Evolutionary conservation across 2,888 invertebrate species (phyloP).

Genomic region (Dione juno): DNA sequence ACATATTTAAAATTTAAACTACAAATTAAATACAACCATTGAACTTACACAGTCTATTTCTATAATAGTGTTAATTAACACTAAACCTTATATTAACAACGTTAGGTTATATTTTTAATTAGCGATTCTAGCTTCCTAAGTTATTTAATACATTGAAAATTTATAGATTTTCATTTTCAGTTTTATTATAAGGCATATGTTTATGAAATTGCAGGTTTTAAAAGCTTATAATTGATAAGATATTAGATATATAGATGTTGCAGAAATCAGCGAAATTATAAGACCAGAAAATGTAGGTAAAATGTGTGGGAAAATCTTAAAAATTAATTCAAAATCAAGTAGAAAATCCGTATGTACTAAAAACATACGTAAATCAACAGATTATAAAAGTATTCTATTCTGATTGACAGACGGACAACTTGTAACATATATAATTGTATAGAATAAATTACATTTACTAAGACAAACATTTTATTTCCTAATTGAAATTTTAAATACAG

Average conservation of each 20-base stretch:
- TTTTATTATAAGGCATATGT: constrained; percentile 28
- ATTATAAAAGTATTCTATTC: too few species aligned
- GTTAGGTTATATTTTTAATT: constrained; percentile 32
- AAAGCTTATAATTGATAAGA: constrained; percentile 25
- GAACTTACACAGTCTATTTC: constrained; percentile 37
- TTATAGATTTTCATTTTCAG: constrained; percentile 25
- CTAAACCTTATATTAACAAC: constrained; percentile 31
- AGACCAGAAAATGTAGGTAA: too few species aligned
- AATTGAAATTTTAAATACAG: neutral
- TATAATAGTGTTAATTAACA: constrained; percentile 39
- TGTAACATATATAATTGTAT: too few species aligned
- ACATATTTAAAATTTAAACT: constrained; percentile 20
- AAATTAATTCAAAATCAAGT: too few species aligned
- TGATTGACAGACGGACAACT: too few species aligned
- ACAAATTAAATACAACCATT: constrained; percentile 44
- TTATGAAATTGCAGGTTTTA: constrained; percentile 18
- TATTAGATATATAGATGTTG: too few species aligned
- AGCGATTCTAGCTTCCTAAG: constrained; percentile 44
- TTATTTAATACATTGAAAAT: constrained; percentile 35
- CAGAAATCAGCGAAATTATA: too few species aligned
- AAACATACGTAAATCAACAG: too few species aligned
- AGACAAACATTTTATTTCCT: neutral
- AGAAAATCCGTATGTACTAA: too few species aligned
- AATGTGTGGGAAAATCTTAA: too few species aligned
- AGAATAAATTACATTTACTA: too few species aligned